A percentile compares a stretch with the other conserved stretches of the same genome.
Conservation (phyloP, 2,888 invertebrate species). For the Phymatocera aterrima region DNA sequence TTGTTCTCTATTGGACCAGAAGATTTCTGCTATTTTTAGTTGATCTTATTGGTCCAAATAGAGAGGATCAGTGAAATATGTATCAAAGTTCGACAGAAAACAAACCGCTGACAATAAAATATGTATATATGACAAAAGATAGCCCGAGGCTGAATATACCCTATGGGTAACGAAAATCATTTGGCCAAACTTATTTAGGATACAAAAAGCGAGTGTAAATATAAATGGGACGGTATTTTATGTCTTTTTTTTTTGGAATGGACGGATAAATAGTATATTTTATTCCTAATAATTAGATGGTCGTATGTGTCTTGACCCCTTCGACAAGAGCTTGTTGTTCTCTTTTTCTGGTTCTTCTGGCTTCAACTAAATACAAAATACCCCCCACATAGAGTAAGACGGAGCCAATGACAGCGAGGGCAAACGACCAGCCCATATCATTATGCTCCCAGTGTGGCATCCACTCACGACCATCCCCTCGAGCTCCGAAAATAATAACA, state of each 20-base stretch:
- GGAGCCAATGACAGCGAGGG: slow-evolving; percentile 88
- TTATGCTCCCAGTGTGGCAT: slow-evolving; percentile 98
- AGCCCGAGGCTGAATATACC: slow-evolving; percentile 5
- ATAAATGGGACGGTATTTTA: slow-evolving; percentile 8
- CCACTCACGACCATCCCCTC: slow-evolving; percentile 95
- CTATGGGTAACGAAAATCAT: neutral
- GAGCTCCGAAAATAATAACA: slow-evolving; percentile 91
- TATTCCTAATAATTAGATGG: slow-evolving; percentile 78
- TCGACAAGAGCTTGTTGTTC: slow-evolving; percentile 84
- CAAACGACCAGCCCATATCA: slow-evolving; percentile 96
- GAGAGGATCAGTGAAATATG: neutral
- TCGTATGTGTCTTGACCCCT: slow-evolving; percentile 83
- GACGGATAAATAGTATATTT: slow-evolving; percentile 25
- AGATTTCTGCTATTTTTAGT: neutral
- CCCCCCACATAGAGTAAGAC: slow-evolving; percentile 86
- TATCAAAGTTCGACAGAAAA: neutral
- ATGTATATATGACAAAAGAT: neutral
- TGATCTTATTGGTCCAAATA: neutral
- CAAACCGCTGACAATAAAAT: neutral
- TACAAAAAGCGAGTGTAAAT: slow-evolving; percentile 16
- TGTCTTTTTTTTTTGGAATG: slow-evolving; percentile 24
- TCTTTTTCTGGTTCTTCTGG: slow-evolving; percentile 85
- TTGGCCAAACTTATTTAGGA: neutral
- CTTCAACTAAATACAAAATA: slow-evolving; percentile 89
- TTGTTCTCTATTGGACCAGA: neutral